Base-by-base conservation (phyloP, 2,113 vertebrate species). In the Grammomys surdaster region DNA sequence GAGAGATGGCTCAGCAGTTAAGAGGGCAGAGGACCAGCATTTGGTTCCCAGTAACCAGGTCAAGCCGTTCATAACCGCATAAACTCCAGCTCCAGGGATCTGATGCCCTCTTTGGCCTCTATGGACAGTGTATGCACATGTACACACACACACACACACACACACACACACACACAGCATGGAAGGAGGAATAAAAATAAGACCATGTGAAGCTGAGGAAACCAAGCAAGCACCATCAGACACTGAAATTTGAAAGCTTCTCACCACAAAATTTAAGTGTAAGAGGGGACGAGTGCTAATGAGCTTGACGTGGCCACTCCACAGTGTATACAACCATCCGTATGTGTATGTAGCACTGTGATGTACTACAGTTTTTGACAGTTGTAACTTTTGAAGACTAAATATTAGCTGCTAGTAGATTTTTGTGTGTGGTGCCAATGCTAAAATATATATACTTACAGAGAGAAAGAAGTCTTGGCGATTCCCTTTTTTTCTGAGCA, bases 401-500 rank as follows among this genome's bases (percentile, higher is more conserved):
- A 56, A 69, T 69, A 22, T 90, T 90, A 89, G 85, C 56, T 69
- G 82, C 65, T 89, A 46, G 1, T 72, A 20, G n/a, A 1, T 67
- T 92, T 92, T 76, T 95, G 9, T 78, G 20, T 77, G 63, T 90
- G 63, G 51, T 46, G 87, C 7, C 26, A 77, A 60, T 48, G 80
- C 60, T 40, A 87, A 80, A 89, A 92, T 86, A 33, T 22, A 24
- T 80, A 2, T 82, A 63, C 26, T 76, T 81, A 40, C 51, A 69
- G 40, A 63, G 95, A 94, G 77, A 73, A 22, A 85, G 46, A 51
- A 16, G 63, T 70, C 48, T 10, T 95, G 48, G 10, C 88, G 51
- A 11, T 94, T 65, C 20, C 40, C 51, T 36, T 84, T 81, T 87
- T 80, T 72, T 48, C 88, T 96, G 88, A 89, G 60, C 73, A 69